These are phyloP conservation scores for Todiramphus saurophagus DNA, from an alignment of 2,113 vertebrate genomes.

Conservation along the genomic window DNA sequence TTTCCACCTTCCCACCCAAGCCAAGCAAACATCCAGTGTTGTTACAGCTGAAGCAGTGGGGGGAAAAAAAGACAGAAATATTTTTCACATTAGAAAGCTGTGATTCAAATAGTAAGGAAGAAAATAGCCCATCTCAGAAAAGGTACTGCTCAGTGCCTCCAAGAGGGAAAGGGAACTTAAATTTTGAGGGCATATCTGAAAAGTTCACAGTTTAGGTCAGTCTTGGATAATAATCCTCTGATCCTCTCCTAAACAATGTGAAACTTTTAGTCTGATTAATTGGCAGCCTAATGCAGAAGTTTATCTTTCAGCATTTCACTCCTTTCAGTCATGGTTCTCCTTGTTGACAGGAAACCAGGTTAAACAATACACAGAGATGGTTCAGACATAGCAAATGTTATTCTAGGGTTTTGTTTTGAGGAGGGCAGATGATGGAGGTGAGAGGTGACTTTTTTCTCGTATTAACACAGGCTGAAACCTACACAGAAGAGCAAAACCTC, in stretches of 20 bases:
- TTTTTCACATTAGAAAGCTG: constrained; percentile 36
- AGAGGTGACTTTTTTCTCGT: neutral
- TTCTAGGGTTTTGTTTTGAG: neutral
- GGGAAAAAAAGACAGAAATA: neutral
- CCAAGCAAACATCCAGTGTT: constrained; percentile 63
- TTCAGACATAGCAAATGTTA: neutral
- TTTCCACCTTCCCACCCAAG: constrained; percentile 61
- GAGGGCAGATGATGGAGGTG: neutral
- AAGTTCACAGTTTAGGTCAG: neutral
- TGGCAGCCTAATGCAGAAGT: neutral
- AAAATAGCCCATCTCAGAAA: neutral
- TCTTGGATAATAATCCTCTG: neutral
- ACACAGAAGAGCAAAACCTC: neutral
- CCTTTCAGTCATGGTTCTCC: neutral
- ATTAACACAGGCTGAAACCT: neutral
- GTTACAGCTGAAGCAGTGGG: constrained; percentile 40
- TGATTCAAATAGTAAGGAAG: neutral
- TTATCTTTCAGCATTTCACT: neutral
- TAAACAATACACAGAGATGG: neutral
- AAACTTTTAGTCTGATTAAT: neutral
- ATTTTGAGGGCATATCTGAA: neutral
- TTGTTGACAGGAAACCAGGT: neutral
- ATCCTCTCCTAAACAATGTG: neutral
- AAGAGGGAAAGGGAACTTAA: neutral
- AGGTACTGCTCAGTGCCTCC: neutral